Percentiles rank a stretch among this genome's conserved stretches.
These are phyloP conservation scores for Aratinga solstitialis DNA, from an alignment of 2,797 vertebrate species.

Conservation along the genomic window DNA sequence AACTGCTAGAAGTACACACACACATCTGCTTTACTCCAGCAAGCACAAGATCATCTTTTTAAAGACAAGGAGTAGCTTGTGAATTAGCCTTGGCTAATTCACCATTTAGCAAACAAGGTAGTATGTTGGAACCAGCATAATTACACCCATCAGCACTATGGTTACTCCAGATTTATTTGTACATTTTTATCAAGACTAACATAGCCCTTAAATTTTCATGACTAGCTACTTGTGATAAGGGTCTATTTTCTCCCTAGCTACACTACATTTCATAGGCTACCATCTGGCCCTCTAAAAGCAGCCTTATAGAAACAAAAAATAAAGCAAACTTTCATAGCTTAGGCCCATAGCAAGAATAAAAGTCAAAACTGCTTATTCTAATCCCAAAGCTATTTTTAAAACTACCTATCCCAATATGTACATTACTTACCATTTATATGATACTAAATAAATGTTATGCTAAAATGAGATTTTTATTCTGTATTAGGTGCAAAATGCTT, in stretches of 20 bases:
- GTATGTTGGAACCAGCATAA: background rate
- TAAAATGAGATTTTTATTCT: constrained; percentile 20
- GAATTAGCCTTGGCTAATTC: background rate
- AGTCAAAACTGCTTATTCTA: constrained; percentile 6
- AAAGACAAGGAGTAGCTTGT: background rate
- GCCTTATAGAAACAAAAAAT: background rate
- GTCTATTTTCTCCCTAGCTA: background rate
- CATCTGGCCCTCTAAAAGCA: background rate
- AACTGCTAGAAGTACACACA: background rate
- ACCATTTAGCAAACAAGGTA: background rate
- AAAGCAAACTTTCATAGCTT: background rate
- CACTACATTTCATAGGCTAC: background rate
- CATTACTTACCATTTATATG: background rate
- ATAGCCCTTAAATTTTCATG: background rate
- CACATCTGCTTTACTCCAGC: background rate
- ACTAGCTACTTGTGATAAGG: background rate
- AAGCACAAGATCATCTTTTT: background rate
- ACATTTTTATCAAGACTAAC: background rate
- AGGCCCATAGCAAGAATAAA: background rate
- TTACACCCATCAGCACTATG: background rate
- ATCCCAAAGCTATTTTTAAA: constrained; percentile 28
- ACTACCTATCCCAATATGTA: background rate
- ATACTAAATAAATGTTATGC: background rate
- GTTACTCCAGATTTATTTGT: background rate
- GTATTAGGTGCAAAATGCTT: background rate